Evolutionary conservation across 2,888 invertebrate species (phyloP), one percentile per base, ranked within the genome.

Genomic region (Xestoiulus laeticollis): DNA sequence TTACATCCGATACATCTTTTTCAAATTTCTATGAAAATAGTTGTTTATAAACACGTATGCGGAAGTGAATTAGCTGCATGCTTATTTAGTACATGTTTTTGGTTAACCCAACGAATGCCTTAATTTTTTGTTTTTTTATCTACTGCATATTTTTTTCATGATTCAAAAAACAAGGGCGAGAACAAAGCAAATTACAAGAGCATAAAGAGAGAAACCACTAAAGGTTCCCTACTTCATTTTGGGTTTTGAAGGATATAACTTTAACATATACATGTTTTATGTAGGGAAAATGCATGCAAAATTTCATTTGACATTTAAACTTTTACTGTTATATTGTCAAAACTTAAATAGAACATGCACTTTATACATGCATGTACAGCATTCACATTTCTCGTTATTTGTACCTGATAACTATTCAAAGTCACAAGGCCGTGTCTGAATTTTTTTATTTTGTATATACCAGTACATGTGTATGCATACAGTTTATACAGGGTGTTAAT

Each of bases 141-240:
- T 48, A 16, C 14, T 78, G 12, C n/a, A n/a, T 16, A 78, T 2
- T 78, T 78, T 22, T 78, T 78, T 78, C 78, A 30, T 78, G 78
- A 78, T 30, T 30, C 30, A 78, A 78, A 78, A 78, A 78, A 78
- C 78, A 78, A 78, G 78, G 30, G 78, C 78, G 30, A 30, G 78
- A 78, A 78, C 78, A 78, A 78, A 30, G 78, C 12, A 78, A 30
- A 78, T 78, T 78, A 78, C 26, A 78, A 30, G 78, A 30, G 78
- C 30, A 26, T 78, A 78, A 78, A 78, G 30, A 8, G 30, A 30
- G 30, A 22, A 78, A 30, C 6, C 78, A 16, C 30, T 14, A 78
- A 30, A 3, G 68, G 78, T 78, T 30, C 30, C 78, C 3, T 10
- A 30, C 26, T 30, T 26, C 26, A 78, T 78, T 30, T 78, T 78